A percentile compares a stretch with the other conserved stretches of the same genome.
phyloP scores from a whole-genome alignment of 2,797 vertebrate species.

The Sarcophilus harrisii region DNA sequence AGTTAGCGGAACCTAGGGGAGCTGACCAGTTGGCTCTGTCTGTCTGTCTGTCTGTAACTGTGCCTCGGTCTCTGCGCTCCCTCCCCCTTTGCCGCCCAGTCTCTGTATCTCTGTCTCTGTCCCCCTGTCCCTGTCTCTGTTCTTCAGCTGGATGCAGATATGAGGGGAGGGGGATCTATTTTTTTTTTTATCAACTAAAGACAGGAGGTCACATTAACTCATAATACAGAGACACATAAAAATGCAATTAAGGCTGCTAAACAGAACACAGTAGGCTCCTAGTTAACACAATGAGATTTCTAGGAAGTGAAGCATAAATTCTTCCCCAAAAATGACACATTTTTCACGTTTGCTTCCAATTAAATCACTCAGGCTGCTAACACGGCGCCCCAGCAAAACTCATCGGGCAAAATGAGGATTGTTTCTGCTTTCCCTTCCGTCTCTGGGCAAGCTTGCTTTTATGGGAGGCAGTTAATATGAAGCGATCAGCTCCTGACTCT shows the following conservation, averaged over 20 bases:
- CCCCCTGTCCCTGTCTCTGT: constrained; percentile 39
- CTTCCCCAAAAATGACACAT: constrained; percentile 86
- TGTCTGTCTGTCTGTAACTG: neutral
- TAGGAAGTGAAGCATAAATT: constrained; percentile 87
- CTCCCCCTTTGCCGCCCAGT: neutral
- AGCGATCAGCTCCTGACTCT: constrained; percentile 75
- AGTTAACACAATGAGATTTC: constrained; percentile 89
- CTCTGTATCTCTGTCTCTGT: neutral
- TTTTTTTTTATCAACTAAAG: constrained; percentile 78
- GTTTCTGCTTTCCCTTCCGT: constrained; percentile 63
- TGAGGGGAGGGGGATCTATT: constrained; percentile 48
- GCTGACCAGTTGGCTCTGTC: neutral
- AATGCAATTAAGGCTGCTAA: constrained; percentile 87
- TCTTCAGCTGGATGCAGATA: constrained; percentile 73
- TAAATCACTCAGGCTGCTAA: constrained; percentile 89
- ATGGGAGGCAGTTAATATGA: constrained; percentile 79
- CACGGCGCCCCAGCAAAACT: constrained; percentile 75
- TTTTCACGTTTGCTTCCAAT: constrained; percentile 88
- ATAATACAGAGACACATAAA: constrained; percentile 86
- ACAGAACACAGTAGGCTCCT: constrained; percentile 87
- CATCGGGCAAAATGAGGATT: constrained; percentile 79
- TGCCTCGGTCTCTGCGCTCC: too few species aligned
- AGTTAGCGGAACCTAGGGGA: constrained; percentile 58
- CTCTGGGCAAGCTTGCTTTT: constrained; percentile 76
- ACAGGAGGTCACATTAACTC: constrained; percentile 87